Conservation (phyloP, 1,140 invertebrate species). For the Drosophila nebulosa region DNA sequence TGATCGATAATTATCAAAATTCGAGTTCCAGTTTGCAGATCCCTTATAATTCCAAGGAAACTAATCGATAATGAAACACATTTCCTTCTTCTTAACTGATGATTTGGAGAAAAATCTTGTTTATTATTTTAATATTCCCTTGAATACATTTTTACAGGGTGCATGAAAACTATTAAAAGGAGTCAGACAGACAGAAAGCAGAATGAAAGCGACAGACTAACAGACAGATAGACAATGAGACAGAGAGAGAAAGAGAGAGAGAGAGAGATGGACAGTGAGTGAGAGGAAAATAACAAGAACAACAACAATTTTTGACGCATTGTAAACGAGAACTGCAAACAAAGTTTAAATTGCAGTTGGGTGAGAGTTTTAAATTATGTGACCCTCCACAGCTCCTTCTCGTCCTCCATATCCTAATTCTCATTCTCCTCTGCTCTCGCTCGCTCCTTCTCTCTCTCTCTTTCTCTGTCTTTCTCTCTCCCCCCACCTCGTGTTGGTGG, state of each 20-base stretch:
- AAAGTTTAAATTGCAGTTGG: slow-evolving; percentile 57
- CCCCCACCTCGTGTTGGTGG: neutral
- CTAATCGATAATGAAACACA: too few species aligned
- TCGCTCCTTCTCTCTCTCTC: neutral
- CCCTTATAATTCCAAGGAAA: too few species aligned
- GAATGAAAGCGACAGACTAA: neutral
- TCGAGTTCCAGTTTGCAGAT: too few species aligned
- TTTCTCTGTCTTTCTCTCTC: too few species aligned
- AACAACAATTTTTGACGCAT: slow-evolving; percentile 46
- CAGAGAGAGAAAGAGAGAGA: neutral
- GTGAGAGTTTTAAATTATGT: slow-evolving; percentile 50
- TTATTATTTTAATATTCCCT: neutral
- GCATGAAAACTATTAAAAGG: slow-evolving; percentile 3
- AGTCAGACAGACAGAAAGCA: neutral
- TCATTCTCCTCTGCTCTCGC: neutral
- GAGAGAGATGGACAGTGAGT: neutral
- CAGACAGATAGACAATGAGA: neutral
- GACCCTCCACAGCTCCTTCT: neutral
- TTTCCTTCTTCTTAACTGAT: too few species aligned
- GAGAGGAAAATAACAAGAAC: slow-evolving; percentile 5
- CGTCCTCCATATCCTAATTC: too few species aligned
- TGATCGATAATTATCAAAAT: too few species aligned
- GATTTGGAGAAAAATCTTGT: too few species aligned
- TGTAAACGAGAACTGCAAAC: slow-evolving; percentile 33
- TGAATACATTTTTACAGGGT: neutral